Evolutionary conservation across 2,888 invertebrate genomes (phyloP).

Genomic region (Trichogramma dendrolimi): DNA sequence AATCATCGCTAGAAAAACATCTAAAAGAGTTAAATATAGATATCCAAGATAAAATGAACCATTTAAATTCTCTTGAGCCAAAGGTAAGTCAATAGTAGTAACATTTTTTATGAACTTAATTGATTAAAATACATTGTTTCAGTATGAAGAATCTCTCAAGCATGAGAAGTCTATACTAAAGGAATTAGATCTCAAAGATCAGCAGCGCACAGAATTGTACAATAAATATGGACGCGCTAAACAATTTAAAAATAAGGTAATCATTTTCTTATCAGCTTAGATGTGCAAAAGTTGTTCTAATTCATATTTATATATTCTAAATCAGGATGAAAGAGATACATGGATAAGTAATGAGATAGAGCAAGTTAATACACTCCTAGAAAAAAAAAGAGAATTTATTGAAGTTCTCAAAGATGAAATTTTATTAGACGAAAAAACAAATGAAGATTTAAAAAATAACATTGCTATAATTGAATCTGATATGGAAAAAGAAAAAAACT

Average conservation of each 20-base stretch:
- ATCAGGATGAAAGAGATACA: slow-evolving; percentile 83
- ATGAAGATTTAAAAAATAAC: slow-evolving; percentile 63
- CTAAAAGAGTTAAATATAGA: slow-evolving; percentile 79
- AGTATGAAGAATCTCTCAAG: slow-evolving; percentile 87
- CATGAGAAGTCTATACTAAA: slow-evolving; percentile 88
- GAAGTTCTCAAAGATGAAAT: slow-evolving; percentile 83
- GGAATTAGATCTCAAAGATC: slow-evolving; percentile 85
- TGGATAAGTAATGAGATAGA: slow-evolving; percentile 96
- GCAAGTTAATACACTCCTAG: slow-evolving; percentile 83
- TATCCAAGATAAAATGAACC: slow-evolving; percentile 83
- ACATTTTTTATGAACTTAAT: slow-evolving; percentile 2
- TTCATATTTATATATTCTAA: slow-evolving; percentile 3
- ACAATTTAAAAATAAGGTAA: slow-evolving; percentile 75
- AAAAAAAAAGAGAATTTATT: slow-evolving; percentile 90
- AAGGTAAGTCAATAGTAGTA: slow-evolving; percentile 31
- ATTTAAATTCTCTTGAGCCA: slow-evolving; percentile 85
- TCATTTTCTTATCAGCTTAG: not conserved
- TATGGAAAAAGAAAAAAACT: slow-evolving; percentile 81
- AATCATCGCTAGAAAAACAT: slow-evolving; percentile 78
- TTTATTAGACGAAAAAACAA: slow-evolving; percentile 76
- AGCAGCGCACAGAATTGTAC: slow-evolving; percentile 91
- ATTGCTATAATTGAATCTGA: slow-evolving; percentile 67
- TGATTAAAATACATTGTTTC: slow-evolving; percentile 32
- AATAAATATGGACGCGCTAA: slow-evolving; percentile 96
- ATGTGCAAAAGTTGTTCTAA: not conserved